Conservation (phyloP, 2,113 vertebrate species). For the Sebastes schlegelii region DNA sequence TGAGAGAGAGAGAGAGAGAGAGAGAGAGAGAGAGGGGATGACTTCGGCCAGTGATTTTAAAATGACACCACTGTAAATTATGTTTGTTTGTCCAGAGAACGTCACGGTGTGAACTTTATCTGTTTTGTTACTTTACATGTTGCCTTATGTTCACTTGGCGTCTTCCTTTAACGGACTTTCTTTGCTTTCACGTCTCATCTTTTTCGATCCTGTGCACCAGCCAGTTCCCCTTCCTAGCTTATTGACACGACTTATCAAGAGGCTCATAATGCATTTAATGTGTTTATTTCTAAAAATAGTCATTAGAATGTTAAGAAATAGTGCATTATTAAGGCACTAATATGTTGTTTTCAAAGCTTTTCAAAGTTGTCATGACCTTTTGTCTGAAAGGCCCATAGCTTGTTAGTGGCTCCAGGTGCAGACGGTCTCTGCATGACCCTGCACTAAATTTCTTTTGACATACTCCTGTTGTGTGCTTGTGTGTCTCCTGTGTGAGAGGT, state of each 20-base stretch:
- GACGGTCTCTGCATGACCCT: conserved; percentile 56
- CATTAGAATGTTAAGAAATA: not conserved
- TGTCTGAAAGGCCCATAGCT: conserved; percentile 13
- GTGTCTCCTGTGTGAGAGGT: conserved; percentile 29
- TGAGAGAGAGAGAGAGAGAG: conserved; percentile 28
- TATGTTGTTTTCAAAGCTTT: not conserved
- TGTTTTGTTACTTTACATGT: conserved; percentile 31
- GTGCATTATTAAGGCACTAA: not conserved
- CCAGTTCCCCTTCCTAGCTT: not conserved
- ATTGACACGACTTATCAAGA: not conserved
- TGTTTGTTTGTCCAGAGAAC: conserved; percentile 35
- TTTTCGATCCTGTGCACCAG: conserved; percentile 9
- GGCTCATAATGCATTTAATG: not conserved
- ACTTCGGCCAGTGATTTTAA: conserved; percentile 14
- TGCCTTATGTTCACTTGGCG: conserved; percentile 4
- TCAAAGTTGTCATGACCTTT: not conserved
- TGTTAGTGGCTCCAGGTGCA: conserved; percentile 48
- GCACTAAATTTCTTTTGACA: conserved; percentile 30
- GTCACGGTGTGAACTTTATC: not conserved
- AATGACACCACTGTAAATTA: conserved; percentile 15
- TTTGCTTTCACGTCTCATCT: conserved; percentile 26
- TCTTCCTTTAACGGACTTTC: conserved; percentile 21
- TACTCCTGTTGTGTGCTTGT: conserved; percentile 23
- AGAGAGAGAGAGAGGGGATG: conserved; percentile 26
- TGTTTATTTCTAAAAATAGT: not conserved